Evolutionary conservation across 2,888 invertebrate species (phyloP).

Genomic region (Myopa testacea): DNA sequence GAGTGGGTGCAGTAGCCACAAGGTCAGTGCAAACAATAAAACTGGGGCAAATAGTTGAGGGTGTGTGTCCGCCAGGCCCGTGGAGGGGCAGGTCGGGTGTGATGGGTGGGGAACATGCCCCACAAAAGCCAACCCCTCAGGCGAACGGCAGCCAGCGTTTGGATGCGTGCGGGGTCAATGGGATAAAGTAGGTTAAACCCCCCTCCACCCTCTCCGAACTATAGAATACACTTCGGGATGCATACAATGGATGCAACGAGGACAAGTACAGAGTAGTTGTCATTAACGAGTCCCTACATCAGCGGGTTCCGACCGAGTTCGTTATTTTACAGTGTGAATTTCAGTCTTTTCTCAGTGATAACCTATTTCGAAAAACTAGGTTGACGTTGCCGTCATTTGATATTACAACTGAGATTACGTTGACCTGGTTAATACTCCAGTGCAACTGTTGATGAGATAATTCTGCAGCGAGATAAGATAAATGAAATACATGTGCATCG

Average conservation of each 20-base stretch:
- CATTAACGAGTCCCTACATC: too few species aligned
- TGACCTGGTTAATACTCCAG: not conserved
- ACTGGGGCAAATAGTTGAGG: not conserved
- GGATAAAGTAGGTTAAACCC: constrained; percentile 21
- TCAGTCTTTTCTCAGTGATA: not conserved
- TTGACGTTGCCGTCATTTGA: not conserved
- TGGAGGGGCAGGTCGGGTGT: not conserved
- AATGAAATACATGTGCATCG: not conserved
- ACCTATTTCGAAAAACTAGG: not conserved
- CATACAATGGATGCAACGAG: too few species aligned
- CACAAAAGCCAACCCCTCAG: not conserved
- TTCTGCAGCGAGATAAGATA: not conserved
- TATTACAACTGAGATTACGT: not conserved
- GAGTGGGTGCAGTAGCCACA: not conserved
- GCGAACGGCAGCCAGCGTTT: not conserved
- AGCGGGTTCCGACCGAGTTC: too few species aligned
- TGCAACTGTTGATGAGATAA: not conserved
- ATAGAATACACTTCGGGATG: too few species aligned
- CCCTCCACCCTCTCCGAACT: not conserved
- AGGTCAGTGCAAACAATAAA: not conserved
- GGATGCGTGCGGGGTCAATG: too few species aligned
- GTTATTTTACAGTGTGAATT: too few species aligned
- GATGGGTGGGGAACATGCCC: not conserved
- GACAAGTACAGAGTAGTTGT: too few species aligned
- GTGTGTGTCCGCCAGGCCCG: not conserved